Conservation (phyloP, 2,797 vertebrate genomes). For the Peromyscus aztecus region DNA sequence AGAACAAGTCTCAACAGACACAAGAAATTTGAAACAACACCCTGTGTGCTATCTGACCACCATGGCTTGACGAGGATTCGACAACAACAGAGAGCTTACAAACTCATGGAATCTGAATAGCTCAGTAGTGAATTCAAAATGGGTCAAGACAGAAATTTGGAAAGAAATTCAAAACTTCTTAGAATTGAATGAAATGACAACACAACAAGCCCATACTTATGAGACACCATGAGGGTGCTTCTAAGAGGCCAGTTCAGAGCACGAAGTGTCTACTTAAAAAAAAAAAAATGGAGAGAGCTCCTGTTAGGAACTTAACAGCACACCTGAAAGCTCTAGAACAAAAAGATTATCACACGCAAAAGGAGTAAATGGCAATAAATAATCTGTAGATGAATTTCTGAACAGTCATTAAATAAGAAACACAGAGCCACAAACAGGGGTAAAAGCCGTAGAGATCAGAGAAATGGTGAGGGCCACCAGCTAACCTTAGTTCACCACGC, state of each 20-base stretch:
- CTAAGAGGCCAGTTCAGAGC: not conserved
- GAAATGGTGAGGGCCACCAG: too few species aligned
- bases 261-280: not conserved
- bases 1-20: not conserved
- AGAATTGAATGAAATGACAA: not conserved
- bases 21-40: not conserved
- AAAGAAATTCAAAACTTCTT: not conserved
- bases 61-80: too few species aligned
- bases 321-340: not conserved
- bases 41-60: not conserved
- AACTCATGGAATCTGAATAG: not conserved
- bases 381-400: not conserved
- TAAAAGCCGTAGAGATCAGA: too few species aligned
- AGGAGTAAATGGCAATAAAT: not conserved
- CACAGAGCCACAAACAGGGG: too few species aligned
- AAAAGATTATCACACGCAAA: not conserved
- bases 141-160: not conserved
- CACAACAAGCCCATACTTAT: not conserved
- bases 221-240: not conserved
- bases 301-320: not conserved
- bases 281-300: not conserved
- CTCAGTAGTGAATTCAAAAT: not conserved
- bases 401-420: too few species aligned
- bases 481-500: too few species aligned
- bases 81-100: not conserved